A percentile compares a stretch with the other conserved stretches of the same genome.
These are phyloP conservation scores for Pterocles orientalis DNA, from an alignment of 2,113 vertebrate species.

Conservation along the genomic window DNA sequence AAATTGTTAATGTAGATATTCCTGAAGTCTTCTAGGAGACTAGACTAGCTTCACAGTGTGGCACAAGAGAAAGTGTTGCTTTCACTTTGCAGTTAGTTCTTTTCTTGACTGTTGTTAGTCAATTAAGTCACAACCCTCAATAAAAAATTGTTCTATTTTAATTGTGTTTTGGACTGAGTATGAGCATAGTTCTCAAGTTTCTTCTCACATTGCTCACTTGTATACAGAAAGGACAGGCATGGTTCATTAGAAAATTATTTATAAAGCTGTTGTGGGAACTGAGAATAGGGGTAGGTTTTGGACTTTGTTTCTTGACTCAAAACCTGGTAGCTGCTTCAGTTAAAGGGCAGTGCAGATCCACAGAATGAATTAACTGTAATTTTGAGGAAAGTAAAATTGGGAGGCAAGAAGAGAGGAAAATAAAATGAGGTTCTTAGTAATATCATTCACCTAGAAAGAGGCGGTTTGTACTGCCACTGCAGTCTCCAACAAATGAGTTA, in stretches of 20 bases:
- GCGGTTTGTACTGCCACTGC: not conserved
- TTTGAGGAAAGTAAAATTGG: not conserved
- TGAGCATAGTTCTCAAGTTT: not conserved
- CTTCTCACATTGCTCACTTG: not conserved
- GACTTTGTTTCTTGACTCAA: not conserved
- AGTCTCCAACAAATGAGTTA: not conserved
- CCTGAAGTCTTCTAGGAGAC: not conserved
- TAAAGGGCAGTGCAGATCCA: not conserved
- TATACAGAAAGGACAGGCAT: not conserved
- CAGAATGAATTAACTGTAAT: not conserved
- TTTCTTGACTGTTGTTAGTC: not conserved
- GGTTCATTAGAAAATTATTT: not conserved
- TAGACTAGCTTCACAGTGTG: not conserved
- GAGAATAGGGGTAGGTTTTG: not conserved
- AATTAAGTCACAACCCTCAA: not conserved
- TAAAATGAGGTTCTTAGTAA: not conserved
- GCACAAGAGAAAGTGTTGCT: not conserved
- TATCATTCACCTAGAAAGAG: not conserved
- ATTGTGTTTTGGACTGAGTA: not conserved
- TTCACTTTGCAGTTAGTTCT: not conserved
- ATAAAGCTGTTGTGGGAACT: not conserved
- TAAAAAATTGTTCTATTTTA: not conserved
- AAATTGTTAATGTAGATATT: not conserved
- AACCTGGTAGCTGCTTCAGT: not conserved
- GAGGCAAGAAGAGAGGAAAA: not conserved